Conservation (phyloP, 92 coral and sea anemone genomes). For the Parazoanthus swiftii region DNA sequence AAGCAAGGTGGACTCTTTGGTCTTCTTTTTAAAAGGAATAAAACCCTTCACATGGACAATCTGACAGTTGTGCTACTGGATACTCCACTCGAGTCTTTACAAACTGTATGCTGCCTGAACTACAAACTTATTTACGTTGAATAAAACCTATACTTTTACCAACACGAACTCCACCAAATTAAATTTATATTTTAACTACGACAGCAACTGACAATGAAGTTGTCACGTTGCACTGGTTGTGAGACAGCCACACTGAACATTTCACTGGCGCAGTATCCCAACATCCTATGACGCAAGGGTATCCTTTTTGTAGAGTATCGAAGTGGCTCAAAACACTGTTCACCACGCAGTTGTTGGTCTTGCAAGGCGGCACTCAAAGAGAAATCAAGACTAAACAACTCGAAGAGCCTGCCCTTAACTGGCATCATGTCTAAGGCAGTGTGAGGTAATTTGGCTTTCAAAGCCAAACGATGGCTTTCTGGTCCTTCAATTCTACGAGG, state of each 20-base stretch:
- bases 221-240: neutral
- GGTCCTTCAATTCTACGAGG: too few relatives aligned
- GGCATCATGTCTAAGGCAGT: too few relatives aligned
- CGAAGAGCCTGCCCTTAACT: neutral
- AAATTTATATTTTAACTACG: neutral
- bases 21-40: neutral
- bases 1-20: neutral
- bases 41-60: too few relatives aligned
- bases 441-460: neutral
- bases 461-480: too few relatives aligned
- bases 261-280: neutral
- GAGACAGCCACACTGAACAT: neutral
- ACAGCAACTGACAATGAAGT: neutral
- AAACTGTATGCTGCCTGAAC: neutral
- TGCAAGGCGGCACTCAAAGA: neutral
- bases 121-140: neutral
- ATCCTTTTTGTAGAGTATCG: neutral
- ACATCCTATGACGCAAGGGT: neutral
- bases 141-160: neutral
- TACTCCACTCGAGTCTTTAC: neutral
- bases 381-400: neutral
- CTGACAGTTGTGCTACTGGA: neutral
- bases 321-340: neutral
- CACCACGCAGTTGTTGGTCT: neutral
- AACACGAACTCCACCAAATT: neutral